These are phyloP conservation scores for Drosophila subpulchrella DNA, from an alignment of 1,140 invertebrate species.

Conservation along the genomic window DNA sequence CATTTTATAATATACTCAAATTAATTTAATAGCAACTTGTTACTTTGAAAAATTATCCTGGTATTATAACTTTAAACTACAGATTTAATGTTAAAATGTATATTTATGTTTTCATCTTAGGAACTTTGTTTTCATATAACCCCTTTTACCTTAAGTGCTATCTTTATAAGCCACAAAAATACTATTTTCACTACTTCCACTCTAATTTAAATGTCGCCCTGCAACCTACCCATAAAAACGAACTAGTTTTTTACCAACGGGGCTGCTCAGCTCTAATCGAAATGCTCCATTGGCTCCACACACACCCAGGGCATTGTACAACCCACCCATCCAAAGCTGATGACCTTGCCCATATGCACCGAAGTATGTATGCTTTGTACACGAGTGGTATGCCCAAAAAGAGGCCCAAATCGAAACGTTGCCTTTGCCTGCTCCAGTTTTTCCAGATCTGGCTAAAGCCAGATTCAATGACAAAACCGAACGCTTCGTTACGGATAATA, in stretches of 20 bases:
- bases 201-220: background rate
- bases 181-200: background rate
- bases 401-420: constrained; percentile 17
- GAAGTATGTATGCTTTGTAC: background rate
- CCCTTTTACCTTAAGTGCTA: no score
- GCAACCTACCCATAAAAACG: background rate
- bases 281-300: constrained; percentile 46
- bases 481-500: constrained; percentile 55
- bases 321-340: constrained; percentile 44
- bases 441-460: constrained; percentile 42
- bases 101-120: no score
- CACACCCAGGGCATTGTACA: constrained; percentile 24
- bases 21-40: no score
- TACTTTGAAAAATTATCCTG: no score
- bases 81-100: no score
- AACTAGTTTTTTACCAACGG: constrained; percentile 9
- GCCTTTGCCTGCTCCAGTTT: constrained; percentile 58
- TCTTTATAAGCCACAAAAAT: background rate
- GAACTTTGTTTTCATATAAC: no score
- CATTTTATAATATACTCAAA: no score
- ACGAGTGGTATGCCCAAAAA: constrained; percentile 19
- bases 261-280: constrained; percentile 16
- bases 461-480: constrained; percentile 63
- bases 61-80: no score
- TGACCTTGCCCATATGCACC: constrained; percentile 41